These are phyloP conservation scores for Psittacula echo DNA, from an alignment of 2,797 vertebrate species.

Conservation along the genomic window DNA sequence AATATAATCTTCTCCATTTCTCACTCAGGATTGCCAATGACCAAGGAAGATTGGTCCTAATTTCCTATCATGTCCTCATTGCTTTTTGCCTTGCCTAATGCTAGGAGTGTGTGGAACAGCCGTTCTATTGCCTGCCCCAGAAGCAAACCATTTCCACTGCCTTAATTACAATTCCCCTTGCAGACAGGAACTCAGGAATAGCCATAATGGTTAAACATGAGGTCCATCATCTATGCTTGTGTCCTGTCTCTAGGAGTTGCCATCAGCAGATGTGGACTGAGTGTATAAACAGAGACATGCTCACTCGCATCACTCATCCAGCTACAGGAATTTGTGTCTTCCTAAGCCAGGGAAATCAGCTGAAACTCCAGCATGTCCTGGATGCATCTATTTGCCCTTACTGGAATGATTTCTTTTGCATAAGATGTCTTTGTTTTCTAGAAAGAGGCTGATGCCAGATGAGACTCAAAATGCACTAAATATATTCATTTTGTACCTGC, in stretches of 20 bases:
- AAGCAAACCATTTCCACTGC: background rate
- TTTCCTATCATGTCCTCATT: background rate
- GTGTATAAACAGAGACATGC: background rate
- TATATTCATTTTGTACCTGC: background rate
- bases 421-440: background rate
- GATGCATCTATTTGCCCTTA: background rate
- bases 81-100: background rate
- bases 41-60: background rate
- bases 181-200: background rate
- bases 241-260: background rate
- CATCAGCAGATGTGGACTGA: background rate
- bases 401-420: background rate
- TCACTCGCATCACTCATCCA: background rate
- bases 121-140: background rate
- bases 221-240: background rate
- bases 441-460: background rate
- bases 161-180: background rate
- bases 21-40: background rate
- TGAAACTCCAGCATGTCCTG: background rate
- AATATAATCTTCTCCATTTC: background rate
- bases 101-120: background rate
- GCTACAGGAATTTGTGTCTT: background rate
- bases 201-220: background rate
- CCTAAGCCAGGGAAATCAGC: background rate
- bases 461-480: background rate